Evolutionary conservation across 2,113 vertebrate species (phyloP).

Genomic region (Thryonomys swinderianus): DNA sequence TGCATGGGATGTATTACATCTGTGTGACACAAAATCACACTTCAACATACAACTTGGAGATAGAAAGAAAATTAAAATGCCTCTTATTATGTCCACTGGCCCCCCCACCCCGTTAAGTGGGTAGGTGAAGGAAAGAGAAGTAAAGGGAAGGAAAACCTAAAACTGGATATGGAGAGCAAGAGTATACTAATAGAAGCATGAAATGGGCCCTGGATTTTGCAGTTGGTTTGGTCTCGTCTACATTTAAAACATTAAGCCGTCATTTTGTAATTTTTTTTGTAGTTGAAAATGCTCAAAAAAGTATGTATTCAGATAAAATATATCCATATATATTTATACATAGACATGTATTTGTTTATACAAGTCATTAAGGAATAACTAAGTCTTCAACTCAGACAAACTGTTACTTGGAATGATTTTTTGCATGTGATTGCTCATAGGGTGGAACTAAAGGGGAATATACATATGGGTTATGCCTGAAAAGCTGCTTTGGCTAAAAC

Average conservation of each 20-base stretch:
- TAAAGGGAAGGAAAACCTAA: background rate
- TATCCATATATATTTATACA: background rate
- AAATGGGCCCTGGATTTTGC: background rate
- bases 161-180: background rate
- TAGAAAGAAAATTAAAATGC: background rate
- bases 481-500: constrained; percentile 55
- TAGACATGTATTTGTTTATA: background rate
- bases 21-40: background rate
- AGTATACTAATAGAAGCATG: background rate
- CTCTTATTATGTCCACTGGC: background rate
- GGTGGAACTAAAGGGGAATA: background rate
- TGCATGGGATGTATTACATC: background rate
- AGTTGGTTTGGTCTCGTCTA: background rate
- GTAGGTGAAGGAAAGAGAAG: background rate
- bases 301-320: background rate
- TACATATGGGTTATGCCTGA: background rate
- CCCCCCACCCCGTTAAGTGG: background rate
- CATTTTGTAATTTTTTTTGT: background rate
- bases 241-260: background rate
- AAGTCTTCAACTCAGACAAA: constrained; percentile 22
- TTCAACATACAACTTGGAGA: background rate
- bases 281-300: constrained; percentile 33
- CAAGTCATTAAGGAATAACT: constrained; percentile 10
- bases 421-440: background rate
- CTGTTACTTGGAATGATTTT: constrained; percentile 1